Conservation (phyloP, 2,797 vertebrate genomes). For the Platalea minor region DNA sequence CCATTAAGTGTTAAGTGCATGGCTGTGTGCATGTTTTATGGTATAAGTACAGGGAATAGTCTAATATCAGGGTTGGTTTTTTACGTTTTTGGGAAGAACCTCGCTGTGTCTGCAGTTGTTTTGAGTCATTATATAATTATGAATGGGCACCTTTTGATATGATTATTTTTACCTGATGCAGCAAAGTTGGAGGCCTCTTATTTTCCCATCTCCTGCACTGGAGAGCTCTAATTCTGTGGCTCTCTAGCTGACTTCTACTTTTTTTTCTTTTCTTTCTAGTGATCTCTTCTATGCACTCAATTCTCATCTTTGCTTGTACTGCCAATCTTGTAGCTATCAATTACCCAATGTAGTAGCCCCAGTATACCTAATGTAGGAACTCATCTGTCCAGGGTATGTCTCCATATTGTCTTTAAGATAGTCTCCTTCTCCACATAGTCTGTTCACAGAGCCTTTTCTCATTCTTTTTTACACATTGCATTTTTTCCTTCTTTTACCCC, state of each 20-base stretch:
- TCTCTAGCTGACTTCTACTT: not conserved
- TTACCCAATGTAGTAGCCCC: not conserved
- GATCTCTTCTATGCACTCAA: not conserved
- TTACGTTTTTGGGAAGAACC: not conserved
- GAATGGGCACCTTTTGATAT: not conserved
- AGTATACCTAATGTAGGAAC: not conserved
- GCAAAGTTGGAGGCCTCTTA: not conserved
- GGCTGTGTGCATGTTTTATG: not conserved
- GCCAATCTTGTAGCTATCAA: not conserved
- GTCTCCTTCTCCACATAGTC: accelerated
- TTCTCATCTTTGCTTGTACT: not conserved
- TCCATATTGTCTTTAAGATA: not conserved
- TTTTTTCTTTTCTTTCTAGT: not conserved
- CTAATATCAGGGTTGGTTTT: not conserved
- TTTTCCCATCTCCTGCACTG: not conserved
- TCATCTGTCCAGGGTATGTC: not conserved
- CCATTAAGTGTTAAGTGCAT: not conserved
- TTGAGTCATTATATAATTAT: not conserved
- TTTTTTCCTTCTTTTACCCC: not conserved
- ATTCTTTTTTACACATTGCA: not conserved
- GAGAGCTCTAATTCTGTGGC: not conserved
- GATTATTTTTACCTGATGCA: not conserved
- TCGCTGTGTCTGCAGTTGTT: not conserved
- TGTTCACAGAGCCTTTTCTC: not conserved
- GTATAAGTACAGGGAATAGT: not conserved